A percentile compares a stretch with the other conserved stretches of the same genome.
Evolutionary conservation across 2,888 invertebrate genomes (phyloP).

Genomic region (Petrolisthes cinctipes): DNA sequence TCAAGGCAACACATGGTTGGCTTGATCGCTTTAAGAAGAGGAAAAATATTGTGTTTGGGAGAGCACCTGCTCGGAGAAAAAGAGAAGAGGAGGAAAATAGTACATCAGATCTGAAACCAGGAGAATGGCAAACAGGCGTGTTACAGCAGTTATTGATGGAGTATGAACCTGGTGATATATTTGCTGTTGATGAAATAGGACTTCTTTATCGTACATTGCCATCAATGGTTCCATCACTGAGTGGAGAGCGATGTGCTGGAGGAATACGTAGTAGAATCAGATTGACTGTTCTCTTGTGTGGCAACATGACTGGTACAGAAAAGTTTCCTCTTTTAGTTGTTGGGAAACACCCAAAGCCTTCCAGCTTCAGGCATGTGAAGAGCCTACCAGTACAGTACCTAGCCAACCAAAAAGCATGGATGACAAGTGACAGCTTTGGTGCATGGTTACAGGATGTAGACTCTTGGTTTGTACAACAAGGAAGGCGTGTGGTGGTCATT

Average conservation of each 20-base stretch:
- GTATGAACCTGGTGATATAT: constrained; percentile 57
- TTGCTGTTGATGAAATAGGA: constrained; percentile 60
- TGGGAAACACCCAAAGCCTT: constrained; percentile 56
- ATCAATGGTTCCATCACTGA: constrained; percentile 30
- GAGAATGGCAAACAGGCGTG: constrained; percentile 53
- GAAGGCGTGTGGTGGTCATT: constrained; percentile 60
- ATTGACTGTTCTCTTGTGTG: constrained; percentile 61
- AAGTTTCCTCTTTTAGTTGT: constrained; percentile 63
- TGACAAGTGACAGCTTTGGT: constrained; percentile 59
- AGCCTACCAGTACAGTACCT: constrained; percentile 62
- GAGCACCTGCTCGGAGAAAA: constrained; percentile 51
- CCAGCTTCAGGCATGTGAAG: constrained; percentile 51
- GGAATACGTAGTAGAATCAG: constrained; percentile 56
- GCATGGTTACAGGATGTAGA: constrained; percentile 63
- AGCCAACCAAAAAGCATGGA: constrained; percentile 60
- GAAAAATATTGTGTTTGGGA: constrained; percentile 60
- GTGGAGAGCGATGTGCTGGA: constrained; percentile 55
- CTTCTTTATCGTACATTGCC: constrained; percentile 59
- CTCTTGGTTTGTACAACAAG: constrained; percentile 64
- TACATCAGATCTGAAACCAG: constrained; percentile 40
- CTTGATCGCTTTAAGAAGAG: constrained; percentile 63
- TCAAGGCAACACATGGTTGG: constrained; percentile 65
- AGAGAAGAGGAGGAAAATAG: constrained; percentile 54
- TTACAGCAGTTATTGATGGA: constrained; percentile 55
- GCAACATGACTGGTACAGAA: constrained; percentile 61